Evolutionary conservation across 2,113 vertebrate species (phyloP).

Genomic region (Actenoides hombroni): DNA sequence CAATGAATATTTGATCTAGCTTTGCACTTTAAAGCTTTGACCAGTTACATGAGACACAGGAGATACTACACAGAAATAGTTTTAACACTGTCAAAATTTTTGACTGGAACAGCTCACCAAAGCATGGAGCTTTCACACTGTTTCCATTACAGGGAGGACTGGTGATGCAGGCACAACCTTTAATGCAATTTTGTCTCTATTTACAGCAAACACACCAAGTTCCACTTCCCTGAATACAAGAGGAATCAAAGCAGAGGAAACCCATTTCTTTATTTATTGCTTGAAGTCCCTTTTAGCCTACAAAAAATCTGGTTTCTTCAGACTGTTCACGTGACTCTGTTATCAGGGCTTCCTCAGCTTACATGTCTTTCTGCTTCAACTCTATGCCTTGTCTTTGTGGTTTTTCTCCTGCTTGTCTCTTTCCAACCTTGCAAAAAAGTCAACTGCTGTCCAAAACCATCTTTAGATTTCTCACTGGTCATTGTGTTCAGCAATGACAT

Average conservation of each 20-base stretch:
- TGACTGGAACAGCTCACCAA: background rate
- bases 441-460: background rate
- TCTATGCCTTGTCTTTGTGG: background rate
- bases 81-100: background rate
- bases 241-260: conserved; percentile 22
- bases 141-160: background rate
- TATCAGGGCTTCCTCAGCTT: background rate
- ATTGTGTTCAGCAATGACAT: background rate
- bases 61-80: background rate
- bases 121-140: background rate
- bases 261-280: background rate
- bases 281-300: background rate
- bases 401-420: background rate
- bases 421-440: background rate
- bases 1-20: background rate
- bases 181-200: background rate
- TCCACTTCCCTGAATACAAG: background rate
- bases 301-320: background rate
- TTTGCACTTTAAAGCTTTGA: background rate
- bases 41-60: background rate
- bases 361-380: background rate
- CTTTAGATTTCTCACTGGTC: background rate
- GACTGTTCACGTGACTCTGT: background rate
- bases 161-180: background rate
- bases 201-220: background rate